Evolutionary conservation across 2,888 invertebrate genomes (phyloP).

Genomic region (Cordilura impudica): DNA sequence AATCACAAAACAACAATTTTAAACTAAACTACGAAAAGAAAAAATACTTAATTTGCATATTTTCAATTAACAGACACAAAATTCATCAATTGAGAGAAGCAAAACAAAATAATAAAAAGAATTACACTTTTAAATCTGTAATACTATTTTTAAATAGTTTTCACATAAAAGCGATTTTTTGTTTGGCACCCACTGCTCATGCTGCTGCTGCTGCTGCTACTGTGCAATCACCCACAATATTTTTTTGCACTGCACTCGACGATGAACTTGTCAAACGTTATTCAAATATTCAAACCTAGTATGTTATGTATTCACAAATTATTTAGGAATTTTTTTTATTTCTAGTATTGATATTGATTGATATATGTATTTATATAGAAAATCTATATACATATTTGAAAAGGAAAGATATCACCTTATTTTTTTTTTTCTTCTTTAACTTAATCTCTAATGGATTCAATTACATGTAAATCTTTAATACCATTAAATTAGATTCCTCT

Average conservation of each 20-base stretch:
- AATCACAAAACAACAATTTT: slow-evolving; percentile 14
- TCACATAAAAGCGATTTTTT: slow-evolving; percentile 1
- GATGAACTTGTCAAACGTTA: slow-evolving; percentile 13
- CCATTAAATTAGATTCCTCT: background rate
- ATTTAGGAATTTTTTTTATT: too few species aligned
- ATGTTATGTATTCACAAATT: too few species aligned
- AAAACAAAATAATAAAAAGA: slow-evolving; percentile 26
- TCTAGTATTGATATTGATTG: too few species aligned
- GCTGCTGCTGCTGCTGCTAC: background rate
- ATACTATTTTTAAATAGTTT: slow-evolving; percentile 14
- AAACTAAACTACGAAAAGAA: slow-evolving; percentile 17
- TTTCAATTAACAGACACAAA: slow-evolving; percentile 53
- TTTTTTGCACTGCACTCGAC: background rate
- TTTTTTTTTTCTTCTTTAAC: too few species aligned
- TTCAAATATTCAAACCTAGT: background rate
- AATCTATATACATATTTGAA: too few species aligned
- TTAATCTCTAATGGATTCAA: too few species aligned
- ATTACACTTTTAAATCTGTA: slow-evolving; percentile 2
- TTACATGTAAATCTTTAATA: too few species aligned
- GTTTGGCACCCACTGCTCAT: background rate
- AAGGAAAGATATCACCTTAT: too few species aligned
- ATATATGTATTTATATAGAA: too few species aligned
- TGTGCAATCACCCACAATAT: background rate
- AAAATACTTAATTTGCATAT: slow-evolving; percentile 55
- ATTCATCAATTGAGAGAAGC: slow-evolving; percentile 41